Conservation (phyloP, 2,113 vertebrate species). For the Pristiophorus japonicus region DNA sequence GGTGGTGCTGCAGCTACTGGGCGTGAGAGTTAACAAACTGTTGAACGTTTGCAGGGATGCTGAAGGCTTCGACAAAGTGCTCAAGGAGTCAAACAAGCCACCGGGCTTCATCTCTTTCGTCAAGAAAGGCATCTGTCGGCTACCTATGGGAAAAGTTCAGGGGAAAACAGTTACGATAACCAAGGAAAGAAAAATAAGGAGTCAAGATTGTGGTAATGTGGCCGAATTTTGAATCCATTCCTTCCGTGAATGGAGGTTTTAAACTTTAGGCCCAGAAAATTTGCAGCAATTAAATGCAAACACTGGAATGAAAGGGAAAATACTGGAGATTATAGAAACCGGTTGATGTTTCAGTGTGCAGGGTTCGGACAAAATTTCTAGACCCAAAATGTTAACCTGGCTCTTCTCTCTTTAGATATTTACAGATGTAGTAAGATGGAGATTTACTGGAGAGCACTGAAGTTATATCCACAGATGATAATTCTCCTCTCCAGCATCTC, state of each 20-base stretch:
- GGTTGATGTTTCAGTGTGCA: background rate
- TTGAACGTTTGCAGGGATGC: slow-evolving; percentile 65
- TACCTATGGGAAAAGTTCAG: slow-evolving; percentile 52
- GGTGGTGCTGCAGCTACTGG: slow-evolving; percentile 64
- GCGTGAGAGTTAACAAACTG: slow-evolving; percentile 59
- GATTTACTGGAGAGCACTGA: background rate
- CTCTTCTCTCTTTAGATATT: background rate
- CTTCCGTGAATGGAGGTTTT: background rate
- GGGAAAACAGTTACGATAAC: background rate
- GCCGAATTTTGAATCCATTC: background rate
- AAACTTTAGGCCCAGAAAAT: background rate
- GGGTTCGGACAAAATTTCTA: too few relatives aligned
- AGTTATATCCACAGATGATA: background rate
- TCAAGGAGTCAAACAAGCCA: slow-evolving; percentile 53
- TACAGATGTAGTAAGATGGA: background rate
- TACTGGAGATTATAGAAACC: background rate
- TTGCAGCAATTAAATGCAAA: background rate
- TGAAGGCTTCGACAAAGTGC: slow-evolving; percentile 54
- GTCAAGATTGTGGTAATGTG: background rate
- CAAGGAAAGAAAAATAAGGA: too few relatives aligned
- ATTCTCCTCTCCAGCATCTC: background rate
- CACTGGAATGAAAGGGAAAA: background rate
- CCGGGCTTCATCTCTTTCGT: slow-evolving; percentile 62
- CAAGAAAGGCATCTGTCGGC: slow-evolving; percentile 49
- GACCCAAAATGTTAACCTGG: background rate